Percentiles rank a stretch among this genome's conserved stretches.
Evolutionary conservation across 2,113 vertebrate species (phyloP).

Genomic region (Macrotus californicus): DNA sequence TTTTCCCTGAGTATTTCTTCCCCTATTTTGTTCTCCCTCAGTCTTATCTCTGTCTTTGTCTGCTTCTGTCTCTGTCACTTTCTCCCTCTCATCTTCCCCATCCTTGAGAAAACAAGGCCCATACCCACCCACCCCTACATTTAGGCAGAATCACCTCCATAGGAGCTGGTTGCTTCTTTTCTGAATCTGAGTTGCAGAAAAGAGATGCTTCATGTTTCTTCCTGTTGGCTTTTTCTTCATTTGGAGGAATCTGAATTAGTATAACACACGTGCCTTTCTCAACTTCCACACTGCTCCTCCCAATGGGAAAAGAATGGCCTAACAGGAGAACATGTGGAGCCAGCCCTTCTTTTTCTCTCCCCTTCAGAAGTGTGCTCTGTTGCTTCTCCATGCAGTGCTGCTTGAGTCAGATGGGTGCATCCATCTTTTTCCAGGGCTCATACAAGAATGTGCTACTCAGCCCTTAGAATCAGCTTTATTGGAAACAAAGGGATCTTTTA

Average conservation of each 20-base stretch:
- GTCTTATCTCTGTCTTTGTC: background rate
- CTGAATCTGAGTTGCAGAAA: background rate
- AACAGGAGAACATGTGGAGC: fast-evolving
- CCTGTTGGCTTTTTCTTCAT: background rate
- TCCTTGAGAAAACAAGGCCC: background rate
- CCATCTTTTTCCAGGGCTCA: background rate
- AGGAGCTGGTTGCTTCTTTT: background rate
- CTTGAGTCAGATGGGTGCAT: too few relatives aligned
- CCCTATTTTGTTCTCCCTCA: background rate
- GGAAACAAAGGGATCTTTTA: background rate
- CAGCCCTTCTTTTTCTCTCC: too few relatives aligned
- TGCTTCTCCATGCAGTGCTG: background rate
- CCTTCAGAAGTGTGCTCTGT: too few relatives aligned
- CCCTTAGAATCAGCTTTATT: background rate
- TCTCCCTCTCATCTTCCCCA: background rate
- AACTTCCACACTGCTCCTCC: background rate
- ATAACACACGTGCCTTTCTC: background rate
- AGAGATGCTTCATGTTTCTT: background rate
- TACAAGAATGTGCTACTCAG: too few relatives aligned
- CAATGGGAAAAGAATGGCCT: background rate
- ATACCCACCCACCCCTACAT: background rate
- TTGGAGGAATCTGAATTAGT: background rate
- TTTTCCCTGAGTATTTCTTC: background rate
- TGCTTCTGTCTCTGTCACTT: background rate
- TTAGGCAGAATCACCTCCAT: background rate